Evolutionary conservation across 2,797 vertebrate genomes (phyloP).

Genomic region (Spheniscus humboldti): DNA sequence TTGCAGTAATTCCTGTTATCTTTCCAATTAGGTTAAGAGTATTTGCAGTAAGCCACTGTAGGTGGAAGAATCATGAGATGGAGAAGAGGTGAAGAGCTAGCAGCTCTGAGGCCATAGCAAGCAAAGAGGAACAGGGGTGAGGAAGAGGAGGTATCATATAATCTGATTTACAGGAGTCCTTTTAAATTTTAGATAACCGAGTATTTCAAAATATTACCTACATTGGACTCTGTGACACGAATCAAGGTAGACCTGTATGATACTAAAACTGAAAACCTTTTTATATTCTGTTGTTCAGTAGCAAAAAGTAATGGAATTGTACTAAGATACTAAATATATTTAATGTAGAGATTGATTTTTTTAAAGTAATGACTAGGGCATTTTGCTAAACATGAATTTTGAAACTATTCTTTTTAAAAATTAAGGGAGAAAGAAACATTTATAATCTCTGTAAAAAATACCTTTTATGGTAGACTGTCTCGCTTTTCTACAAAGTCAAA

Average conservation of each 20-base stretch:
- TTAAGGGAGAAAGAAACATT: not conserved
- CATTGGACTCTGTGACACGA: not conserved
- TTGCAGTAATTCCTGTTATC: not conserved
- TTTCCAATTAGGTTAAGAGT: not conserved
- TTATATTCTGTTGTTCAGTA: not conserved
- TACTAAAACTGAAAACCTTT: not conserved
- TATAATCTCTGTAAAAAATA: not conserved
- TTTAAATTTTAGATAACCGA: not conserved
- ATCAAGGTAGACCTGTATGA: not conserved
- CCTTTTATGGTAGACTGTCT: not conserved
- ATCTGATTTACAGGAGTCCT: not conserved
- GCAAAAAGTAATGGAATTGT: not conserved
- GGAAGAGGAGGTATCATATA: not conserved
- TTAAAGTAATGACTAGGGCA: not conserved
- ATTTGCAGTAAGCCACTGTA: not conserved
- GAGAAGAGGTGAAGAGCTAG: not conserved
- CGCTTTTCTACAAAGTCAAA: conserved; percentile 10
- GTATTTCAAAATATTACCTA: not conserved
- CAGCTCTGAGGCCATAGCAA: not conserved
- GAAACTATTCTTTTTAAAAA: not conserved
- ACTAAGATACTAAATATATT: not conserved
- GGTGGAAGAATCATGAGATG: not conserved
- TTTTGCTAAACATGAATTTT: not conserved
- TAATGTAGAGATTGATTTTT: not conserved
- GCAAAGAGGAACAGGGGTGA: not conserved